Conservation (phyloP, 2,797 vertebrate genomes). For the Clarias fuscus region DNA sequence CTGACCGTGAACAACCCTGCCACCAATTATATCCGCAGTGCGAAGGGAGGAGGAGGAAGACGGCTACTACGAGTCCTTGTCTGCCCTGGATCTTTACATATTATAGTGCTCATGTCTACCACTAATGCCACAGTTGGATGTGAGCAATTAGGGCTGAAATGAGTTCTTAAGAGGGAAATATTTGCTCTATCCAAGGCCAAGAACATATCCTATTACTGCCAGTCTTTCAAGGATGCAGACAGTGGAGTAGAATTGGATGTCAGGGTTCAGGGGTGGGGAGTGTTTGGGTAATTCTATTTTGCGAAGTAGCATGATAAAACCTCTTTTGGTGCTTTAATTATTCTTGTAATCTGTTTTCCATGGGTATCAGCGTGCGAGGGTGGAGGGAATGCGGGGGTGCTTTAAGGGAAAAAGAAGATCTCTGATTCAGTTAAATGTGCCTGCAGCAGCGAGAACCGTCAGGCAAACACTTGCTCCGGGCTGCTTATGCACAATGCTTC, state of each 20-base stretch:
- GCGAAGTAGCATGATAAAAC: conserved; percentile 35
- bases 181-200: conserved; percentile 34
- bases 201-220: conserved; percentile 36
- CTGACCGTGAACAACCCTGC: conserved; percentile 70
- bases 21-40: conserved; percentile 72
- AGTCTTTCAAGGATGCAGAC: conserved; percentile 27
- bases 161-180: conserved; percentile 48
- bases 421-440: conserved; percentile 55
- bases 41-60: conserved; percentile 52
- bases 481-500: conserved; percentile 68
- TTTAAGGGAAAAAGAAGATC: conserved; percentile 14
- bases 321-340: conserved; percentile 40
- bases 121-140: conserved; percentile 68
- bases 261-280: not conserved
- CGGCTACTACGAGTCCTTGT: conserved; percentile 52
- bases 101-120: conserved; percentile 68
- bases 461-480: conserved; percentile 65
- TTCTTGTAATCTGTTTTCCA: conserved; percentile 51
- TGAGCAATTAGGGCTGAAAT: conserved; percentile 61
- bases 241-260: conserved; percentile 34
- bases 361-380: conserved; percentile 32
- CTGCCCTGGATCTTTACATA: conserved; percentile 56
- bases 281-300: conserved; percentile 28
- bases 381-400: conserved; percentile 53
- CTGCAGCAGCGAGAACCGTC: conserved; percentile 57